Conservation (phyloP, 2,888 invertebrate species). For the Chrysina gloriosa region DNA sequence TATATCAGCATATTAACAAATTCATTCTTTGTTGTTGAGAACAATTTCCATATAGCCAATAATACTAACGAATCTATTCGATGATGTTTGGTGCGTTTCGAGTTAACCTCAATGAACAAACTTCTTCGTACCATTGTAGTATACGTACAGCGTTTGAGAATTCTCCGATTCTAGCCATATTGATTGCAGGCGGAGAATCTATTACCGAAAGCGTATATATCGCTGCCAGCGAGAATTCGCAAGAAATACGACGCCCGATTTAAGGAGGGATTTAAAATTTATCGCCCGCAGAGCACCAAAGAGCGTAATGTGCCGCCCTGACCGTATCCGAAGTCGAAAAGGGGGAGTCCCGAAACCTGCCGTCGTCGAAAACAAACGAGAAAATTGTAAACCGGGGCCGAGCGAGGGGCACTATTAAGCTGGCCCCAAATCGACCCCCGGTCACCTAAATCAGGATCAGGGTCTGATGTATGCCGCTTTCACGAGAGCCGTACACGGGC, state of each 20-base stretch:
- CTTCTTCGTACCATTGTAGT: too few species aligned
- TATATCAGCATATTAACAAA: too few species aligned
- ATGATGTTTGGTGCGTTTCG: too few species aligned
- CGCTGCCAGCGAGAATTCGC: slow-evolving; percentile 23
- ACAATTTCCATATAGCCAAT: too few species aligned
- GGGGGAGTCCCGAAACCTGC: background rate
- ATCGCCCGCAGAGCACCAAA: slow-evolving; percentile 18
- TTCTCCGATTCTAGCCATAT: slow-evolving; percentile 9
- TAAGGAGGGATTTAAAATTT: slow-evolving; percentile 36
- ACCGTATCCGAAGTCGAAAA: background rate
- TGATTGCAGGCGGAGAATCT: slow-evolving; percentile 15
- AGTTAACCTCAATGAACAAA: too few species aligned
- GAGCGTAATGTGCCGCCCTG: slow-evolving; percentile 18
- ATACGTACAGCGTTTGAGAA: too few species aligned
- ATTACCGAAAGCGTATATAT: slow-evolving; percentile 21
- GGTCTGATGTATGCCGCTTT: slow-evolving; percentile 10
- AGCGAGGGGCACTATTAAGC: slow-evolving; percentile 20
- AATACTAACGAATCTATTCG: too few species aligned
- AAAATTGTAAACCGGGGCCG: slow-evolving; percentile 24
- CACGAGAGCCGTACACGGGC: background rate
- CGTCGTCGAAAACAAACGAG: slow-evolving; percentile 31
- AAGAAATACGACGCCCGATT: slow-evolving; percentile 34
- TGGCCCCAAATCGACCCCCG: slow-evolving; percentile 21
- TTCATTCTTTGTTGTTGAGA: too few species aligned
- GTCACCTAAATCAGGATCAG: slow-evolving; percentile 35